phyloP scores from a whole-genome alignment of 2,888 invertebrate genomes.

The Tanaodytes sp. region DNA sequence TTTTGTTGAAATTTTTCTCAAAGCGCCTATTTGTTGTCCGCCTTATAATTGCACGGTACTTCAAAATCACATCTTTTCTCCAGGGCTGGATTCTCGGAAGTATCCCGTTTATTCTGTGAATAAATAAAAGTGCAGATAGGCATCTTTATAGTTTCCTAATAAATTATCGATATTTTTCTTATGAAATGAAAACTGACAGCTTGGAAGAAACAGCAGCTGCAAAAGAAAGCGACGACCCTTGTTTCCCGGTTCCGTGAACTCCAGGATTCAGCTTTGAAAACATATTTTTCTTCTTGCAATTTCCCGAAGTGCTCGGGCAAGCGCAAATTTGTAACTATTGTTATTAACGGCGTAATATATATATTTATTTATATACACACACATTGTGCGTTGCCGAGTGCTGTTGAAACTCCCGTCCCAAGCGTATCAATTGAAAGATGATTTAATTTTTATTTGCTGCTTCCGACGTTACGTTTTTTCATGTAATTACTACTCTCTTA shows the following conservation, averaged over 20 bases:
- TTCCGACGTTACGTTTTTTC: too few species aligned
- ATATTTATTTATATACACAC: too few species aligned
- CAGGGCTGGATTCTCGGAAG: neutral
- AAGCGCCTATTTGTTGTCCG: too few species aligned
- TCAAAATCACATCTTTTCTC: too few species aligned
- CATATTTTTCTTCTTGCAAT: conserved; percentile 37
- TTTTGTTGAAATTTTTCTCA: too few species aligned
- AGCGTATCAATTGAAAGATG: too few species aligned
- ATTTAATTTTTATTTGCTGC: too few species aligned
- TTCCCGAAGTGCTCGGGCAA: conserved; percentile 29
- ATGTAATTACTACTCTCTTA: too few species aligned
- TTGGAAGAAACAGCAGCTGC: conserved; percentile 33
- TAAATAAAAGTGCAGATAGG: conserved; percentile 13
- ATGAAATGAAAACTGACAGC: conserved; percentile 37
- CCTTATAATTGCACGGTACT: too few species aligned
- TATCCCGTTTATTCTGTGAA: neutral
- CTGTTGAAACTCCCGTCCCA: too few species aligned
- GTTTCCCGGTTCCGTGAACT: conserved; percentile 1
- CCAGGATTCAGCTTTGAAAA: conserved; percentile 24
- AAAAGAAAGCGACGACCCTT: conserved; percentile 20
- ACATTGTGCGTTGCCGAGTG: too few species aligned
- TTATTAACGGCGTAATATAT: conserved; percentile 25
- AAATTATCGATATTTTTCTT: conserved; percentile 41
- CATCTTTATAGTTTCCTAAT: conserved; percentile 23
- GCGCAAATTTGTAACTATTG: conserved; percentile 29